Evolutionary conservation across 2,888 invertebrate genomes (phyloP).

Genomic region (Aleiodes alternator): DNA sequence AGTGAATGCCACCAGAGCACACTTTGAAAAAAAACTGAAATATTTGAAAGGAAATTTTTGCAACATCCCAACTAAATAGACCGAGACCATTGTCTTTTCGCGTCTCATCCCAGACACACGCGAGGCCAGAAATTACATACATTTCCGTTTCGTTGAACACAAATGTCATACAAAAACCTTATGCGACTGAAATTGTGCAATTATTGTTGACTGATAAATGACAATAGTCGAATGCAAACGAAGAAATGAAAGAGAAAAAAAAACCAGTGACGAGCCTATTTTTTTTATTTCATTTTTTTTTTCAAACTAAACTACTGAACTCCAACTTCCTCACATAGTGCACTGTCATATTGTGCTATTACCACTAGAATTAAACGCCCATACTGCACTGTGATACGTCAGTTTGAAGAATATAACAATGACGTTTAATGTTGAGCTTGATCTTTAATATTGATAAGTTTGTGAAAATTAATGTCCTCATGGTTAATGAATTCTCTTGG

Average conservation of each 20-base stretch:
- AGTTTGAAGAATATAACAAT: slow-evolving; percentile 17
- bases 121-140: slow-evolving; percentile 44
- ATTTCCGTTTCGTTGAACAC: slow-evolving; percentile 40
- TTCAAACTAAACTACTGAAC: too few species aligned
- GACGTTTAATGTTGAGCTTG: slow-evolving; percentile 21
- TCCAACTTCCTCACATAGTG: too few species aligned
- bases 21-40: neutral
- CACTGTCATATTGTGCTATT: too few species aligned
- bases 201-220: slow-evolving; percentile 22
- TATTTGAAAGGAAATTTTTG: neutral
- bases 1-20: too few species aligned
- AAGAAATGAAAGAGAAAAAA: slow-evolving; percentile 1
- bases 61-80: slow-evolving; percentile 37
- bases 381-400: neutral
- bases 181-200: slow-evolving; percentile 13
- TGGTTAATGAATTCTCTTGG: slow-evolving; percentile 3
- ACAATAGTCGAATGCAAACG: neutral
- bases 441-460: slow-evolving; percentile 16
- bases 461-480: slow-evolving; percentile 9
- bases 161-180: slow-evolving; percentile 16
- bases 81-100: slow-evolving; percentile 43
- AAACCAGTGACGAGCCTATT: neutral
- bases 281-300: neutral
- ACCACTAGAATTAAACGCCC: too few species aligned
- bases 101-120: slow-evolving; percentile 40